Conservation (phyloP, 2,888 invertebrate species). For the Drosophila tanythrix region DNA sequence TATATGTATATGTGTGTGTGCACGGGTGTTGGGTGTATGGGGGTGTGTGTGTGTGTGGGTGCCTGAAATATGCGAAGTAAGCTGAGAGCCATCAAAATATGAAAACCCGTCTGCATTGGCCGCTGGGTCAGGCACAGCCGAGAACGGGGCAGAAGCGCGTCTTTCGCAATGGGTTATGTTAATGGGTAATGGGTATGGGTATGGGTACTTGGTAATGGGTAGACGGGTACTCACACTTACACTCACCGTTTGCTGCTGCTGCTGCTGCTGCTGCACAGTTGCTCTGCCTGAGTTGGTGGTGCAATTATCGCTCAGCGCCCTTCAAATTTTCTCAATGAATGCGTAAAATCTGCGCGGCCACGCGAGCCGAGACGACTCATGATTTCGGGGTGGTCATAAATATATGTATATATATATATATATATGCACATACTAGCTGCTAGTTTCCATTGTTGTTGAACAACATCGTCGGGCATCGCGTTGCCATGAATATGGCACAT, state of each 20-base stretch:
- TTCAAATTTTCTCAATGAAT: slow-evolving; percentile 72
- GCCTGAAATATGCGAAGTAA: slow-evolving; percentile 19
- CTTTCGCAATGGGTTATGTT: slow-evolving; percentile 3
- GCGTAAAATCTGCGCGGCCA: slow-evolving; percentile 63
- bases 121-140: slow-evolving; percentile 45
- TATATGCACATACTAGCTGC: slow-evolving; percentile 11
- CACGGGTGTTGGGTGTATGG: background rate
- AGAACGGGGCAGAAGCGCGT: slow-evolving; percentile 8
- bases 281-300: slow-evolving; percentile 50
- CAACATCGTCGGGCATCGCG: slow-evolving; percentile 29
- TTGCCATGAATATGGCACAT: slow-evolving; percentile 78
- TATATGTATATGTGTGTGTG: background rate
- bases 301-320: slow-evolving; percentile 72
- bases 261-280: background rate
- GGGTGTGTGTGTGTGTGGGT: slow-evolving; percentile 28
- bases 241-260: background rate
- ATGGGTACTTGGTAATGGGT: slow-evolving; percentile 2
- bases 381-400: slow-evolving; percentile 20
- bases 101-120: slow-evolving; percentile 41
- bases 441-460: slow-evolving; percentile 69
- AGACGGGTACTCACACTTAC: slow-evolving; percentile 7
- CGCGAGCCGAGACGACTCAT: background rate
- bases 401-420: slow-evolving; percentile 23
- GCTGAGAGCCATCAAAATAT: slow-evolving; percentile 14
- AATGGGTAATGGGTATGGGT: slow-evolving; percentile 5